A percentile compares a stretch with the other conserved stretches of the same genome.
Conservation (phyloP, 2,113 vertebrate species). For the Macrotis lagotis region DNA sequence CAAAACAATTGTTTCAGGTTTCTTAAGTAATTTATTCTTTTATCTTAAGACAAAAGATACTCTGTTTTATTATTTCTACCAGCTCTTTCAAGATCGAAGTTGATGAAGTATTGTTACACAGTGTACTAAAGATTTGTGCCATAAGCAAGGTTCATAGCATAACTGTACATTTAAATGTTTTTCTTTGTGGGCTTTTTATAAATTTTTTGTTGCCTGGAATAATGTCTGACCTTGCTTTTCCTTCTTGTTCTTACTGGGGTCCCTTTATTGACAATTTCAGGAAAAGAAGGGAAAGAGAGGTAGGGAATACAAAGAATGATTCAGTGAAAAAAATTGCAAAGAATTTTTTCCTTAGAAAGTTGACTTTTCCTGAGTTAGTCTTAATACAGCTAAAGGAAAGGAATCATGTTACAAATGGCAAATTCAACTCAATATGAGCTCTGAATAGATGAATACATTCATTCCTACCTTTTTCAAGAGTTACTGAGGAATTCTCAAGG, state of each 20-base stretch:
- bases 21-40: not conserved
- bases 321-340: accelerated
- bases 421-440: not conserved
- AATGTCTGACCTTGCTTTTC: conserved; percentile 42
- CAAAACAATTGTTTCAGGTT: not conserved
- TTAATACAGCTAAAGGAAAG: not conserved
- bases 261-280: not conserved
- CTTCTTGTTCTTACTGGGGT: not conserved
- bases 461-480: not conserved
- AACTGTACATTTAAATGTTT: conserved; percentile 23
- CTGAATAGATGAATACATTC: accelerated
- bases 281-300: not conserved
- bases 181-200: conserved; percentile 17
- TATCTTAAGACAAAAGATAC: not conserved
- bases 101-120: not conserved
- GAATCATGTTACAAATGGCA: not conserved
- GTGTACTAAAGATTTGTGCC: not conserved
- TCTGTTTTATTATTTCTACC: not conserved
- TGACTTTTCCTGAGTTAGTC: not conserved
- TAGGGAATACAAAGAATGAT: not conserved
- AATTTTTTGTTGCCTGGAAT: conserved; percentile 34
- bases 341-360: not conserved
- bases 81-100: not conserved
- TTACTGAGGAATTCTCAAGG: not conserved
- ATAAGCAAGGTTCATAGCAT: conserved; percentile 23